Evolutionary conservation across 2,888 invertebrate genomes (phyloP).

Genomic region (Fragum sueziense): DNA sequence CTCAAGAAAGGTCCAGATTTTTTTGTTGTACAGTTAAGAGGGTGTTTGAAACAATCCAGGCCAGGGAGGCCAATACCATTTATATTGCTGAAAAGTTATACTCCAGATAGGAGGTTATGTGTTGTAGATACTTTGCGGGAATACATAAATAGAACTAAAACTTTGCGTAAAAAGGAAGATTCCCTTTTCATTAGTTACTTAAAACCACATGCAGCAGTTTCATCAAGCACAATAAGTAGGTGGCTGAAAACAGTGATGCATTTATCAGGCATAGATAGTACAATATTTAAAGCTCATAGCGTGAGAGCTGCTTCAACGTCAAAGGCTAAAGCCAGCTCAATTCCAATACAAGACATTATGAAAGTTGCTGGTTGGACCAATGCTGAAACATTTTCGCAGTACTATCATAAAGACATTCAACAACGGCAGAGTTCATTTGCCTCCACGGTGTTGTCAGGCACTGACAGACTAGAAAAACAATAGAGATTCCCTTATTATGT

Average conservation of each 20-base stretch:
- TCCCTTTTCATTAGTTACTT: constrained; percentile 35
- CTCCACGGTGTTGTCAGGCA: no score
- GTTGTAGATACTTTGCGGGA: no score
- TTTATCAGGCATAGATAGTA: constrained; percentile 8
- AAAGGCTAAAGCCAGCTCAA: not conserved
- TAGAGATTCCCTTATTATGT: no score
- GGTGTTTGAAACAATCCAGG: constrained; percentile 28
- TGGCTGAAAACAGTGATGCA: constrained; percentile 16
- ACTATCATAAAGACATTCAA: constrained; percentile 1
- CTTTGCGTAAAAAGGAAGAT: constrained; percentile 8
- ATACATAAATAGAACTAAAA: constrained; percentile 28
- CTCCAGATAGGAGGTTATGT: constrained; percentile 25
- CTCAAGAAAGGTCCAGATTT: constrained; percentile 39
- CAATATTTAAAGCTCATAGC: constrained; percentile 5
- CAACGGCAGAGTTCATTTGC: no score
- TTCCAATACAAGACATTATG: constrained; percentile 14
- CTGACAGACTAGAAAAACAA: no score
- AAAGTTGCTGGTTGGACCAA: constrained; percentile 20
- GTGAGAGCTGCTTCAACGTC: constrained; percentile 11
- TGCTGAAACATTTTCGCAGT: constrained; percentile 16
- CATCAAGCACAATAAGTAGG: not conserved
- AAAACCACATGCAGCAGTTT: constrained; percentile 40
- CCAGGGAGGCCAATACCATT: constrained; percentile 32
- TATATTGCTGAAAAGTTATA: constrained; percentile 32
- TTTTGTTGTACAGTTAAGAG: no score